Evolutionary conservation across 2,888 invertebrate genomes (phyloP), one percentile per base, ranked within the genome.

Genomic region (Euproctis similis): DNA sequence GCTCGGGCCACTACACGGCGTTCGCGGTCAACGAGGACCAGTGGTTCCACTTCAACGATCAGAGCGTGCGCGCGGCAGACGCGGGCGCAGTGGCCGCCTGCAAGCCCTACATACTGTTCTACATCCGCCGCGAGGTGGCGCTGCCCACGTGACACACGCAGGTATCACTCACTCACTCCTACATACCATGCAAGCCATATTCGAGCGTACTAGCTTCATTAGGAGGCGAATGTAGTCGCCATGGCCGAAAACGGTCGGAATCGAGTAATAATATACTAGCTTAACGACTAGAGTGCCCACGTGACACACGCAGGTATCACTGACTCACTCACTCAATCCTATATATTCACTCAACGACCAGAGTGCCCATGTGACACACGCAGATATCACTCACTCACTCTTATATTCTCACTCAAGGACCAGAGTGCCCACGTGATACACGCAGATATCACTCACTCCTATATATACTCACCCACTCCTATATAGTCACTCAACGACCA

Each of bases 11-110:
- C 72, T 94, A 94, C 82, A 93, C 94, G 31, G 90, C 94, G 38
- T 94, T 92, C 74, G 93, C 93, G 24, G 88, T 89, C 47, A 91
- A 92, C 81, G 91, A 91, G 48, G 89, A 89, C 26, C 89, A 89
- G 46, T 94, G 94, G 94, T 91, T 91, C 77, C 93, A 93, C 72
- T 94, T 93, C 85, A 93, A 94, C 81, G 94, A 94, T 76, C 91
- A 92, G 54, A 88, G 90, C 1, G 94, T 94, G n/a, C 88, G 92
- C 18, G 87, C 88, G 11, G 86, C 89, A 24, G 89, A 89, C 47
- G 84, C 86, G 10, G 84, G 85, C 22, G 87, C 89, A 1, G 93
- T 94, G 26, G 89, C 89, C 9, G 86, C 88, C 47, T 92, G 93
- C 74, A 93, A 93, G 75, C 93, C 94, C 8, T 94, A 94, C 86